phyloP scores from a whole-genome alignment of 1,140 invertebrate species.

The Papilio glaucus region DNA sequence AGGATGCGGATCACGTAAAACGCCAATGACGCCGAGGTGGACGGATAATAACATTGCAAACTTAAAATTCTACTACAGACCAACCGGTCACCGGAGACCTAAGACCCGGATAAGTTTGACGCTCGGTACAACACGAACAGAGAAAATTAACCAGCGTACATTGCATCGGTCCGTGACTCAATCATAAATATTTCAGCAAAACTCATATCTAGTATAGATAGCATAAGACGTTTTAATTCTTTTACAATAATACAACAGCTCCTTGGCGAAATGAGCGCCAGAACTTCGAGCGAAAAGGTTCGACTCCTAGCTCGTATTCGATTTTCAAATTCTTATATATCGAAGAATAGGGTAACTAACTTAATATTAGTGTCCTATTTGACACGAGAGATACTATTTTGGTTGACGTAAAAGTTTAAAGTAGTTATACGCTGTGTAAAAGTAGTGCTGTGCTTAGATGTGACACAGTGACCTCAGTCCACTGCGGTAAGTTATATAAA shows the following conservation, averaged over 20 bases:
- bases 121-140: neutral
- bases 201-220: too few relatives aligned
- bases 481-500: neutral
- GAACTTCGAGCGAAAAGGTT: too few relatives aligned
- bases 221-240: too few relatives aligned
- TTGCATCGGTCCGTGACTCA: slow-evolving; percentile 3
- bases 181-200: neutral
- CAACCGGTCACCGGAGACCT: neutral
- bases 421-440: too few relatives aligned
- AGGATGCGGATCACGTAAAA: slow-evolving; percentile 35
- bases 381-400: neutral
- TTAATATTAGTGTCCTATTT: too few relatives aligned
- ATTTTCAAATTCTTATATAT: too few relatives aligned
- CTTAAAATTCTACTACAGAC: slow-evolving; percentile 40
- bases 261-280: too few relatives aligned
- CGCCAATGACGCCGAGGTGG: slow-evolving; percentile 18
- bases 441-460: neutral
- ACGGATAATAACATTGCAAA: slow-evolving; percentile 41
- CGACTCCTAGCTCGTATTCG: too few relatives aligned
- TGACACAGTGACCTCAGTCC: neutral
- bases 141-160: slow-evolving; percentile 9
- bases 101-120: slow-evolving; percentile 24
- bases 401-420: neutral
- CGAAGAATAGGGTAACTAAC: too few relatives aligned
- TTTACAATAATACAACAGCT: too few relatives aligned